These are phyloP conservation scores for Anguilla megastoma DNA, from an alignment of 2,797 vertebrate species.

Conservation along the genomic window DNA sequence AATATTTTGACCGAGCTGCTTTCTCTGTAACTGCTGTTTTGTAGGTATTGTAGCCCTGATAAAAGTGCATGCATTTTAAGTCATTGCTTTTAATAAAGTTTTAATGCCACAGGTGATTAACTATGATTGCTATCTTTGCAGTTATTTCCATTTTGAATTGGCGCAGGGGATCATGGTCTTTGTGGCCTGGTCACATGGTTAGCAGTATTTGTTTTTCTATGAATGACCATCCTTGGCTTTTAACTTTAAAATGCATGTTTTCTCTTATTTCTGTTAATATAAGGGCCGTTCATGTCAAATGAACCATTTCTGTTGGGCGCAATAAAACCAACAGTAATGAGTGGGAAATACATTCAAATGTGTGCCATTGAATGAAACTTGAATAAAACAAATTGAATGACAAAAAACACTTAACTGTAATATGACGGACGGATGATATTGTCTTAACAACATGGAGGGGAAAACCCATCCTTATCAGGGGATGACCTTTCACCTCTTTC, in stretches of 20 bases:
- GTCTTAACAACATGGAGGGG: neutral
- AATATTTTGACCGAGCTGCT: conserved; percentile 35
- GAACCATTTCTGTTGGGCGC: neutral
- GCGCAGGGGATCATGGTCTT: neutral
- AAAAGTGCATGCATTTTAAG: conserved; percentile 52
- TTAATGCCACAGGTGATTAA: conserved; percentile 29
- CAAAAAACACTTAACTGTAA: neutral
- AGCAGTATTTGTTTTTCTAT: neutral
- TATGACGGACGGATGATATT: neutral
- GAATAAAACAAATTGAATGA: neutral
- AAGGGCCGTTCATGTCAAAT: neutral
- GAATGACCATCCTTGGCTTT: neutral
- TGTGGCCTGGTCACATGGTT: neutral
- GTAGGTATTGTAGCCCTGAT: conserved; percentile 46
- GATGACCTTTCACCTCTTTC: neutral
- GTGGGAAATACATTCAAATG: neutral
- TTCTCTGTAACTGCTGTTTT: conserved; percentile 48
- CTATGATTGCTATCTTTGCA: neutral
- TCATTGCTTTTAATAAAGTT: conserved; percentile 52
- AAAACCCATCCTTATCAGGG: neutral
- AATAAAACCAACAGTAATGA: neutral
- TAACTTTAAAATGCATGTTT: neutral
- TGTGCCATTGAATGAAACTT: neutral
- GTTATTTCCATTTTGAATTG: neutral
- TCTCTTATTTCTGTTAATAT: neutral